Conservation (phyloP, 2,888 invertebrate species). For the Uropetala carovei region DNA sequence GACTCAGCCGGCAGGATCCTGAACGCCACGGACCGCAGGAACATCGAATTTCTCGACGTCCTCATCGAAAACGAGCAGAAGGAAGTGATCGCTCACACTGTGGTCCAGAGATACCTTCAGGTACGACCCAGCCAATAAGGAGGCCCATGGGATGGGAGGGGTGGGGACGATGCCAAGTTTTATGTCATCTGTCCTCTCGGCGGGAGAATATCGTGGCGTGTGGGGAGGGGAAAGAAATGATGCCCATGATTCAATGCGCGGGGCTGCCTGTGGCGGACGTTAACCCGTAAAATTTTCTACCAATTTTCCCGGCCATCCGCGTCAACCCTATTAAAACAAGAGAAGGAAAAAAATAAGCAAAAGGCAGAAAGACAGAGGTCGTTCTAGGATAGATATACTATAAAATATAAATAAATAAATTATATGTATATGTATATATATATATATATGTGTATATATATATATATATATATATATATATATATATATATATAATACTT, state of each 20-base stretch:
- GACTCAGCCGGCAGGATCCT: conserved; percentile 96
- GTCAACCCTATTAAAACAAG: background rate
- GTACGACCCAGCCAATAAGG: conserved; percentile 80
- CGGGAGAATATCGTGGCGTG: conserved; percentile 73
- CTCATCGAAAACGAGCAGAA: conserved; percentile 99
- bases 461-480: too few species aligned
- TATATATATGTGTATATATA: too few species aligned
- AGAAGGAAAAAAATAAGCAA: background rate
- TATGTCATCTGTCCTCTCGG: background rate
- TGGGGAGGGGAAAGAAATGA: conserved; percentile 66
- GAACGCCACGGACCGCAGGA: conserved; percentile 95
- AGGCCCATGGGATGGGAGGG: conserved; percentile 80
- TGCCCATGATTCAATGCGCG: background rate
- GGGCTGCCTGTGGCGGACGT: background rate
- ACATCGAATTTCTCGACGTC: conserved; percentile 96
- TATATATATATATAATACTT: too few species aligned
- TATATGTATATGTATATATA: too few species aligned
- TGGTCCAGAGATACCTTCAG: conserved; percentile 97
- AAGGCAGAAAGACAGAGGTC: too few species aligned
- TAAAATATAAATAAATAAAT: too few species aligned
- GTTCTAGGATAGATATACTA: too few species aligned
- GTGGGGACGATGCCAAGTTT: conserved; percentile 75
- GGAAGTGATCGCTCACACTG: conserved; percentile 97
- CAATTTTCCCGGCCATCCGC: background rate
- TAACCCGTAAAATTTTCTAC: background rate